These are phyloP conservation scores for Chromis chromis DNA, from an alignment of 2,797 vertebrate species.

Conservation along the genomic window DNA sequence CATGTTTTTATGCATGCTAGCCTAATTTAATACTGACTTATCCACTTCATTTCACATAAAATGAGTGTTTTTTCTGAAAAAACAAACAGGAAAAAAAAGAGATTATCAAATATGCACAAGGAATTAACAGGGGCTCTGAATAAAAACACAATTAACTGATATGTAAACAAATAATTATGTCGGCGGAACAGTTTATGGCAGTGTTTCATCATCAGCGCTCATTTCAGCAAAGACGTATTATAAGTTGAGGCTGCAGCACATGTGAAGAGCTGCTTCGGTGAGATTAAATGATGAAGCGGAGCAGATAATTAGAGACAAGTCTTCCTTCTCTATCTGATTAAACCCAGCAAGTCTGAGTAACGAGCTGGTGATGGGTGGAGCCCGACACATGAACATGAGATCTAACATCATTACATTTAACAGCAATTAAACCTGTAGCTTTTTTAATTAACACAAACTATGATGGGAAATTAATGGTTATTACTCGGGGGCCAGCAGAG, in stretches of 20 bases:
- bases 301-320: slow-evolving; percentile 82
- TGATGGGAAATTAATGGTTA: slow-evolving; percentile 86
- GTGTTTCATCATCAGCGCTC: slow-evolving; percentile 50
- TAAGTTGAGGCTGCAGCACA: slow-evolving; percentile 44
- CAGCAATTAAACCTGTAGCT: slow-evolving; percentile 85
- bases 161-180: slow-evolving; percentile 51
- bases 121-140: slow-evolving; percentile 7
- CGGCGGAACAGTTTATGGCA: slow-evolving; percentile 34
- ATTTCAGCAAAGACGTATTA: slow-evolving; percentile 36
- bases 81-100: not conserved
- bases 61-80: not conserved
- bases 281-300: slow-evolving; percentile 80
- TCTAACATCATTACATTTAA: slow-evolving; percentile 86
- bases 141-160: slow-evolving; percentile 15
- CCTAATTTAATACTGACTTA: slow-evolving; percentile 13
- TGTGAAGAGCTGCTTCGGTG: slow-evolving; percentile 56
- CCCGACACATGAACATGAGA: slow-evolving; percentile 82
- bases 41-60: not conserved
- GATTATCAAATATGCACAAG: not conserved
- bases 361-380: slow-evolving; percentile 81
- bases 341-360: slow-evolving; percentile 81
- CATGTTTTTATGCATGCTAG: not conserved
- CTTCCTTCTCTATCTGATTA: slow-evolving; percentile 83
- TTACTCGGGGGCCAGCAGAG: slow-evolving; percentile 72
- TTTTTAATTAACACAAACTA: slow-evolving; percentile 87